Evolutionary conservation across 1,140 invertebrate genomes (phyloP).

Genomic region (Eriosoma lanigerum): DNA sequence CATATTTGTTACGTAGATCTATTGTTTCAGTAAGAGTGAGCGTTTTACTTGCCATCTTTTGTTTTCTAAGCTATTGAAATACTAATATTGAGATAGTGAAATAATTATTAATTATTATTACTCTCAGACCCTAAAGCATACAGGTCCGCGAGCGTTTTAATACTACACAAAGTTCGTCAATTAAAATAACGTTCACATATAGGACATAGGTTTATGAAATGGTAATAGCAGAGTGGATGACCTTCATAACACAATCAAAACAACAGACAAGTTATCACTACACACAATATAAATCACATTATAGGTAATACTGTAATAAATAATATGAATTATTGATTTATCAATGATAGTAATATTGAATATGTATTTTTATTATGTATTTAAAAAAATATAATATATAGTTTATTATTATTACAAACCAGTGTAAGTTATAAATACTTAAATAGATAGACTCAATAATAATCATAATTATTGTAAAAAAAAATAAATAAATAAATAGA

Average conservation of each 20-base stretch:
- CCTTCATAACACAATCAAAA: conserved; percentile 16
- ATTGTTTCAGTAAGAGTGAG: conserved; percentile 25
- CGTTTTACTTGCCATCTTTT: not conserved
- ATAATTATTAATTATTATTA: not conserved
- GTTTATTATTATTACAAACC: conserved; percentile 33
- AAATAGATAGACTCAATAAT: conserved; percentile 22
- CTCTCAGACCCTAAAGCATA: not conserved
- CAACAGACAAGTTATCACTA: conserved; percentile 14
- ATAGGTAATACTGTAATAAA: not conserved
- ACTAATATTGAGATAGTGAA: not conserved
- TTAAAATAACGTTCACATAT: not conserved
- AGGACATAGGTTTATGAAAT: conserved; percentile 25
- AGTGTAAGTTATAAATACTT: not conserved
- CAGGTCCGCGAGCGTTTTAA: not conserved
- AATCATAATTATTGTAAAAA: not conserved
- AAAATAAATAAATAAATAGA: conserved; percentile 4
- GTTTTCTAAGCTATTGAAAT: not conserved
- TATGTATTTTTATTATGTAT: conserved; percentile 19
- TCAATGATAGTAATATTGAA: not conserved
- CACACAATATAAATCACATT: not conserved
- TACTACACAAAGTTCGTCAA: not conserved
- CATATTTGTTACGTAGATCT: conserved; percentile 21
- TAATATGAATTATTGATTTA: not conserved
- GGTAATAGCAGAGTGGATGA: conserved; percentile 20
- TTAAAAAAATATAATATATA: conserved; percentile 40